Conservation (phyloP, 2,113 vertebrate genomes). For the Crotalus helleri region DNA sequence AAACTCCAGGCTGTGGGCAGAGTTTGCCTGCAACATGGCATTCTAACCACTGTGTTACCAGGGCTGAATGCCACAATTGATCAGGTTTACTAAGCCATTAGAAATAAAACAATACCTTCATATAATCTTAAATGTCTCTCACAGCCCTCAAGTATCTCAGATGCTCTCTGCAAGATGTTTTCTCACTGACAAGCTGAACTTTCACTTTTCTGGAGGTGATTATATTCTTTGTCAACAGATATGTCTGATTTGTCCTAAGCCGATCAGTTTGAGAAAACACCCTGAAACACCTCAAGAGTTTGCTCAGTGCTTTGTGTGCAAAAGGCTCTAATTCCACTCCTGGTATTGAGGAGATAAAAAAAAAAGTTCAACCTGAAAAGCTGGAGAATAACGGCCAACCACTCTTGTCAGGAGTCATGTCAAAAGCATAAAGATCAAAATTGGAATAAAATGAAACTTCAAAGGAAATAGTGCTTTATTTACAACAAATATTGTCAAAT, state of each 20-base stretch:
- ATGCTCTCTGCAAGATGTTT: neutral
- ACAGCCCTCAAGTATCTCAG: neutral
- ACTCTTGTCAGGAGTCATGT: neutral
- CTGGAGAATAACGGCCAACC: neutral
- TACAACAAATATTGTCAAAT: neutral
- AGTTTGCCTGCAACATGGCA: neutral
- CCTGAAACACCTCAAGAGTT: neutral
- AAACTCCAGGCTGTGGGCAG: neutral
- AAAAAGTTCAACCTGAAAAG: neutral
- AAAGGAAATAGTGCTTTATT: neutral
- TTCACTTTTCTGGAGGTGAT: neutral
- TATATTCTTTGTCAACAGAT: neutral
- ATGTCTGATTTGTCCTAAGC: neutral
- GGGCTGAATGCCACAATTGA: neutral
- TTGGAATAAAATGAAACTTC: neutral
- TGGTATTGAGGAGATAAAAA: neutral
- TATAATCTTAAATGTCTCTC: neutral
- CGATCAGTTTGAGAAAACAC: neutral
- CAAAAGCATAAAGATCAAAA: neutral
- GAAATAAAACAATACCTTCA: neutral
- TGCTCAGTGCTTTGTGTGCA: neutral
- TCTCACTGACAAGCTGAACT: neutral
- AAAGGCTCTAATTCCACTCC: neutral
- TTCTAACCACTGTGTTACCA: neutral
- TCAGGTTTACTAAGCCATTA: neutral